Evolutionary conservation across 2,888 invertebrate species (phyloP).

Genomic region (Idaea biselata): DNA sequence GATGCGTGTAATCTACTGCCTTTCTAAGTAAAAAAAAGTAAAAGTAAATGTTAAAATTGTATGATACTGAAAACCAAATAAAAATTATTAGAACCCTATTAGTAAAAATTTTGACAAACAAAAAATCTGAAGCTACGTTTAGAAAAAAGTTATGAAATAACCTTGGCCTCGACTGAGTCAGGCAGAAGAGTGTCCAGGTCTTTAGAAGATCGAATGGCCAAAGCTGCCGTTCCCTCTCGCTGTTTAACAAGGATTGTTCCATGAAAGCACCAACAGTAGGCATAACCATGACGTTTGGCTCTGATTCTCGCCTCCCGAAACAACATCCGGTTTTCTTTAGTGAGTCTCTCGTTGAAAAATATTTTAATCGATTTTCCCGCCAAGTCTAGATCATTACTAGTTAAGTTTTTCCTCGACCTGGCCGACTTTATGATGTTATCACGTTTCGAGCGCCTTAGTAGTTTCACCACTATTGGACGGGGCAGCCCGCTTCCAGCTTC

Average conservation of each 20-base stretch:
- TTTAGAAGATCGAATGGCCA: not conserved
- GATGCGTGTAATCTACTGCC: too few species aligned
- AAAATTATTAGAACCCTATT: too few species aligned
- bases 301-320: conserved; percentile 9
- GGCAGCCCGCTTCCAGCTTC: not conserved
- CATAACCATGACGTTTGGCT: not conserved
- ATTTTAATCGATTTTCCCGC: not conserved
- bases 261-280: not conserved
- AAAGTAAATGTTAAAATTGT: too few species aligned
- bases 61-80: too few species aligned
- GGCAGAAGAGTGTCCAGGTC: not conserved
- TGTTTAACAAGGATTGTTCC: conserved; percentile 7
- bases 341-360: conserved; percentile 12
- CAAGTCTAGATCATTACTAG: not conserved
- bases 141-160: too few species aligned
- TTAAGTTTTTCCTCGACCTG: not conserved
- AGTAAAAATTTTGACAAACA: too few species aligned
- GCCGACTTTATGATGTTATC: not conserved
- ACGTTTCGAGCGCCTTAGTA: not conserved
- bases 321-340: conserved; percentile 9
- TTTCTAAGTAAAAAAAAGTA: too few species aligned
- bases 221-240: conserved; percentile 2
- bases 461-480: not conserved
- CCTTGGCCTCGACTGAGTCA: too few species aligned
- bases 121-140: too few species aligned